Evolutionary conservation across 2,888 invertebrate genomes (phyloP), one percentile per base, ranked within the genome.

Genomic region (Conomelus anceps): DNA sequence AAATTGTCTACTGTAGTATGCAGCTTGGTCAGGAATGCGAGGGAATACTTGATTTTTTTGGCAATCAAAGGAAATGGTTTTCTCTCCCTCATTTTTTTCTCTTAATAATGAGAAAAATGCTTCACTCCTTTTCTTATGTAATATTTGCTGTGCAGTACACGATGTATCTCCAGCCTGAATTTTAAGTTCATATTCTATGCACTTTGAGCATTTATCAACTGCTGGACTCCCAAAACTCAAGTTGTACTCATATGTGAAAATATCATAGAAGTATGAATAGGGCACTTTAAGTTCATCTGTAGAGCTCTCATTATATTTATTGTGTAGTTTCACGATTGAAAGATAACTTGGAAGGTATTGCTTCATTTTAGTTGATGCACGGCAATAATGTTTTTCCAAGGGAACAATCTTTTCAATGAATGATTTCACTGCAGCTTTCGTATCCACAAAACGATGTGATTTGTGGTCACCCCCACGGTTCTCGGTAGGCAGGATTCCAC

Each of bases 21-120:
- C 84, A 22, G 84, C 84, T 84, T 84, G 84, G 84, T 84, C 84
- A 84, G 84, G 84, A 23, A 92, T 90, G 88, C 92, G 92, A 1
- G 92, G 92, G 7, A 92, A 87, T 6, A 89, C 87, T 63, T 91
- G 89, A 89, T 84, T 84, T 22, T 84, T 84, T 13, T 84, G 84
- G 84, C 22, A 84, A 22, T 84, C 84, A 17, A 84, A 84, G 3
- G 84, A 84, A 84, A 84, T 84, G 22, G 22, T 84, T 84, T 22
- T 84, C 84, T 84, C 84, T 84, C 84, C 84, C 22, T 84, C 84
- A 84, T 84, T 84, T n/a, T 84, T 22, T 84, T 84, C 84, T 84
- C 22, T 84, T 84, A 84, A 84, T 84, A 84, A 84, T 84, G 84
- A 84, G 22, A n/a, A 84, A 84, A 84, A 84, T 84, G 84, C 84